These are phyloP conservation scores for Osmerus eperlanus DNA, from an alignment of 2,113 vertebrate species.

Conservation along the genomic window DNA sequence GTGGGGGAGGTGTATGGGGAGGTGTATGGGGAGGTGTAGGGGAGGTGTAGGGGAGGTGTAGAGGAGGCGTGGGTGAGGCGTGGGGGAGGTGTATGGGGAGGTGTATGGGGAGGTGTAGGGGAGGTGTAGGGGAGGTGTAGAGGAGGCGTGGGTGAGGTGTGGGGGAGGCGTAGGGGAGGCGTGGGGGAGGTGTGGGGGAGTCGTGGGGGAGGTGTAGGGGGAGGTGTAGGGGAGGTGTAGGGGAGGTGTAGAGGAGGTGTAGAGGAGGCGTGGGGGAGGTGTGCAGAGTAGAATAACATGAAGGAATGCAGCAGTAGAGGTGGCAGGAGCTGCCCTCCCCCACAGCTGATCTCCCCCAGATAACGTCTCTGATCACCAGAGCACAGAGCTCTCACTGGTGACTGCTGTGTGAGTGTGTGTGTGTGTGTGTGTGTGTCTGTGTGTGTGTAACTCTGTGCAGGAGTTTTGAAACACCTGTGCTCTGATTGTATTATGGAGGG, in stretches of 20 bases:
- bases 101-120: constrained; percentile 7
- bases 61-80: not conserved
- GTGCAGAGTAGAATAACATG: constrained; percentile 66
- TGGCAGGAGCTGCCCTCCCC: constrained; percentile 60
- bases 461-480: not conserved
- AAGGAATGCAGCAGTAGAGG: constrained; percentile 69
- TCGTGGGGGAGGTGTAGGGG: constrained; percentile 24
- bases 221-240: not conserved
- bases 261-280: not conserved
- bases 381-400: constrained; percentile 18
- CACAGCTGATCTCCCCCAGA: constrained; percentile 66
- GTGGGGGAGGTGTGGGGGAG: not conserved
- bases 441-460: not conserved
- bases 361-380: constrained; percentile 65
- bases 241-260: constrained; percentile 8
- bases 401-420: not conserved
- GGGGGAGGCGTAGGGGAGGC: constrained; percentile 15
- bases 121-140: constrained; percentile 4
- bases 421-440: not conserved
- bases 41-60: constrained; percentile 10
- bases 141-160: not conserved
- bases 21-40: constrained; percentile 17
- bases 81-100: not conserved
- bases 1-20: not conserved
- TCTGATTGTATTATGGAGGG: too few species aligned